Conservation (phyloP, 2,113 vertebrate species). For the Sceloporus undulatus region DNA sequence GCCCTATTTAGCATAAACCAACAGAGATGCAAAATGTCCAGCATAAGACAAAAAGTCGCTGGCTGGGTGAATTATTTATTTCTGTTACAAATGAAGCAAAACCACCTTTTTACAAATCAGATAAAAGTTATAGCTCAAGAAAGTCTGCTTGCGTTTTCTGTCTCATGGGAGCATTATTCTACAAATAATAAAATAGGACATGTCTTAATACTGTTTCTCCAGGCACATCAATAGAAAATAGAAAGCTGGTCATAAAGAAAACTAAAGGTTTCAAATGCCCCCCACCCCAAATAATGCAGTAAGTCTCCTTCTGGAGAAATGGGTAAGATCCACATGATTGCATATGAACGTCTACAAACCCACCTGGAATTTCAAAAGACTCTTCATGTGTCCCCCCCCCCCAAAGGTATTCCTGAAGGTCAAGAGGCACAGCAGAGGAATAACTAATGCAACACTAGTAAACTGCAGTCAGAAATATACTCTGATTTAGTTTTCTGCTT, state of each 20-base stretch:
- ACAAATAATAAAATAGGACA: conserved; percentile 12
- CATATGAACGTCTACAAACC: neutral
- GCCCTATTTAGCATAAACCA: neutral
- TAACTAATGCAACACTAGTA: neutral
- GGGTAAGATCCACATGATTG: neutral
- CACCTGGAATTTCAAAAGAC: neutral
- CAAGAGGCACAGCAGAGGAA: neutral
- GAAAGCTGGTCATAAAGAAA: neutral
- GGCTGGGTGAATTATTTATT: neutral
- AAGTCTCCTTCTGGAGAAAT: neutral
- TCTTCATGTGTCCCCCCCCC: neutral
- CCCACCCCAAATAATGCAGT: neutral
- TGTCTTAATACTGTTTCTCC: conserved; percentile 12
- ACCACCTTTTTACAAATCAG: conserved; percentile 23
- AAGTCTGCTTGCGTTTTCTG: neutral
- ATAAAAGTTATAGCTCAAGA: neutral
- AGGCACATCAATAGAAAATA: neutral
- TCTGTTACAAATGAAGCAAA: neutral
- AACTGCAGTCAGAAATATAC: neutral
- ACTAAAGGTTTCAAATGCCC: neutral
- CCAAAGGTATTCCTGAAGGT: neutral
- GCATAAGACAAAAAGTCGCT: neutral
- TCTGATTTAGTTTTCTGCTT: neutral
- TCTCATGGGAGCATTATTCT: conserved; percentile 8
- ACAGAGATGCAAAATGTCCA: neutral